Base-by-base conservation (phyloP, 2,888 invertebrate species). In the Cinara cedri region DNA sequence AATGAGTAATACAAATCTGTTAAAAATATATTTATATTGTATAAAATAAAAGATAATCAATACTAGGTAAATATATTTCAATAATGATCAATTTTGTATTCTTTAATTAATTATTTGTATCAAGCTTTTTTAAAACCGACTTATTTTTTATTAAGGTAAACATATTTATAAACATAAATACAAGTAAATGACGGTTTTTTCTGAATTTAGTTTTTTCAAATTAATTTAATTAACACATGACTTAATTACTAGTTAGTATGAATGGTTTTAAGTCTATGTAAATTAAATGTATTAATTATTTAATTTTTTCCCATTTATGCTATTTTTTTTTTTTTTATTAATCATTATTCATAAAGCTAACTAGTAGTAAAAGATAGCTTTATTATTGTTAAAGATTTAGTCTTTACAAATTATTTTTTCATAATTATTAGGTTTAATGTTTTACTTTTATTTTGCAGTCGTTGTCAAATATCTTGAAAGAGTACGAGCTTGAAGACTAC, bases 371-470 rank as follows among this genome's bases (percentile, higher is more conserved):
- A 34, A 11, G 24, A 26, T 49, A 14, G 14, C 14, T 19, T 26
- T 24, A 24, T 13, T 26, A 62, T 60, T 26, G 60, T 46, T 72
- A 49, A 13, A 26, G n/a, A 19, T n/a, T 6, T 26, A 57, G 60
- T 55, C 72, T n/a, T n/a, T 34, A 34, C 34, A 34, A 34, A 34
- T 34, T 3, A 3, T 4, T 34, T 34, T 63, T 14, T 49, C 74
- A 11, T 44, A 14, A 3, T 26, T 62, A 63, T 74, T 74, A 74
- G 72, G 62, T 74, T 63, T 74, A 74, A 74, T 63, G 6, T 14
- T 74, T 74, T 72, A 72, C 62, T 74, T 74, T 74, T 74, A 54
- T 74, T 74, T 74, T 74, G 42, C 74, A 74, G 74, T 63, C 72
- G 51, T 72, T 72, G 72, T 74, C 63, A 74, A 74, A 74, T 74